Conservation (phyloP, 2,888 invertebrate genomes). For the Rhagonycha lutea region DNA sequence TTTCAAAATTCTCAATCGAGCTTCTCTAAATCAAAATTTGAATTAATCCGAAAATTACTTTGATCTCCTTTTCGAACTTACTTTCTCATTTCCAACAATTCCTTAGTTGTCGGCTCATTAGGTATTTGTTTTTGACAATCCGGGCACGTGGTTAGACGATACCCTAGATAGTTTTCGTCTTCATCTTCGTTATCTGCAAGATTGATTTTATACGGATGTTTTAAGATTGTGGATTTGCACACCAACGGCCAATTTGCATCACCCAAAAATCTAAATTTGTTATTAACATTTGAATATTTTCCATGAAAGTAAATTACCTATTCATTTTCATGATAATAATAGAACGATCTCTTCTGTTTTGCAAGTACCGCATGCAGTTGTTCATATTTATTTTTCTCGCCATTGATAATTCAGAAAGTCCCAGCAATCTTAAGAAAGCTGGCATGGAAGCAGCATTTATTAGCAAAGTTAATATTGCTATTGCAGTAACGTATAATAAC, state of each 20-base stretch:
- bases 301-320: slow-evolving; percentile 46
- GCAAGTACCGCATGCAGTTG: slow-evolving; percentile 59
- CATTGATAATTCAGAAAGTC: slow-evolving; percentile 44
- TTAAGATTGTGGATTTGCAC: slow-evolving; percentile 59
- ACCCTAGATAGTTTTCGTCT: slow-evolving; percentile 54
- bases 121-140: slow-evolving; percentile 62
- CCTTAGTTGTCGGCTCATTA: slow-evolving; percentile 62
- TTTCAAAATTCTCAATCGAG: slow-evolving; percentile 63
- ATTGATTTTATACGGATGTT: slow-evolving; percentile 63
- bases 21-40: slow-evolving; percentile 54
- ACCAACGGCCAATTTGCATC: slow-evolving; percentile 68
- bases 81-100: slow-evolving; percentile 51
- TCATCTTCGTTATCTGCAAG: slow-evolving; percentile 54
- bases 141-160: slow-evolving; percentile 60
- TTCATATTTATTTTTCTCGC: slow-evolving; percentile 63
- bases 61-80: slow-evolving; percentile 24
- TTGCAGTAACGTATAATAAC: slow-evolving; percentile 10
- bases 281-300: background rate
- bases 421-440: slow-evolving; percentile 12
- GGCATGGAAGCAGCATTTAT: slow-evolving; percentile 17
- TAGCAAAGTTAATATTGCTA: slow-evolving; percentile 16
- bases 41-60: background rate
- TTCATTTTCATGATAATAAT: slow-evolving; percentile 65
- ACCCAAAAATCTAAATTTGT: slow-evolving; percentile 56
- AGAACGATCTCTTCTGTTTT: slow-evolving; percentile 57